Evolutionary conservation across 1,140 invertebrate species (phyloP).

Genomic region (Aporrectodea caliginosa): DNA sequence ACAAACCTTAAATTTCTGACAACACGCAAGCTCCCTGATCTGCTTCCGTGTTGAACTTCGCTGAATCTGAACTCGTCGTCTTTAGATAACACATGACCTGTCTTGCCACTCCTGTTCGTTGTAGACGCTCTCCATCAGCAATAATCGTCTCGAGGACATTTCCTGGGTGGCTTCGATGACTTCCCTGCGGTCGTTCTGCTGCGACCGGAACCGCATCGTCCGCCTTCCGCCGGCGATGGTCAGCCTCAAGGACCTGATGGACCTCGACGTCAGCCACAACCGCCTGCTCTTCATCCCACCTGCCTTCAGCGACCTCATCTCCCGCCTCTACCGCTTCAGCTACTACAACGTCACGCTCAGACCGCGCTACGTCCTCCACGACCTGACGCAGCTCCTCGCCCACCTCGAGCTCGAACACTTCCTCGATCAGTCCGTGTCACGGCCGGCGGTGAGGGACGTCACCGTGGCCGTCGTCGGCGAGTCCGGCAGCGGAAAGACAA

Average conservation of each 20-base stretch:
- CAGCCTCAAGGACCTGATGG: slow-evolving; percentile 27
- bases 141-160: slow-evolving; percentile 31
- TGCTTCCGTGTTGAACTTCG: too few relatives aligned
- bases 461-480: slow-evolving; percentile 31
- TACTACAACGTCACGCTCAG: slow-evolving; percentile 33
- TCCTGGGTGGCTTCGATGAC: slow-evolving; percentile 23
- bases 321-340: slow-evolving; percentile 30
- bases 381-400: slow-evolving; percentile 17
- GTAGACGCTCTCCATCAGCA: slow-evolving; percentile 30
- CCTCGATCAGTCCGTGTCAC: slow-evolving; percentile 11
- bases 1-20: too few relatives aligned
- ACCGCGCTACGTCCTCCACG: slow-evolving; percentile 20
- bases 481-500: slow-evolving; percentile 29
- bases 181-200: slow-evolving; percentile 20
- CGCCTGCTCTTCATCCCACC: slow-evolving; percentile 26
- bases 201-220: slow-evolving; percentile 31
- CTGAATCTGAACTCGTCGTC: too few relatives aligned
- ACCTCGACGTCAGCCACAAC: slow-evolving; percentile 33
- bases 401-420: slow-evolving; percentile 29
- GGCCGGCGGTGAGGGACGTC: slow-evolving; percentile 19
- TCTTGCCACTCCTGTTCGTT: not conserved
- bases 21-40: too few relatives aligned
- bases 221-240: slow-evolving; percentile 28
- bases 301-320: slow-evolving; percentile 24
- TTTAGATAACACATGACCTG: too few relatives aligned